Evolutionary conservation across 2,113 vertebrate genomes (phyloP), one percentile per base, ranked within the genome.

Genomic region (Chaenocephalus aceratus): DNA sequence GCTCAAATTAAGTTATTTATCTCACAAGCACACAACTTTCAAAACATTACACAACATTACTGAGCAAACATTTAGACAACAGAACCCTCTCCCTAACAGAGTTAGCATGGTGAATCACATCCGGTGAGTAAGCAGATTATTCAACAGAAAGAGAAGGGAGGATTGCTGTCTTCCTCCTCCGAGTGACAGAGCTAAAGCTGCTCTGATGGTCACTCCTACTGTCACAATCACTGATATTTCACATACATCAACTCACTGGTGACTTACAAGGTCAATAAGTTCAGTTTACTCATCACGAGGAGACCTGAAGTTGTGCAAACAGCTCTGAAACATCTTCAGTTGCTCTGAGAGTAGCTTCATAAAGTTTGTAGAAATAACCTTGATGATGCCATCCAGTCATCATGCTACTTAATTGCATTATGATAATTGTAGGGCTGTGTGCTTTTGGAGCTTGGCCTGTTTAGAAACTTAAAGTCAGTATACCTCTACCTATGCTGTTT

Each of bases 111-210:
- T 94, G 91, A 94, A 90, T 93, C 93, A 93, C 89, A 90, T 94
- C 94, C 92, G 88, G 91, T 93, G 91, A 93, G 87, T 93, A 89
- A 92, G 83, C 83, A 80, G 86, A 90, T 90, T 94, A 90, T 91
- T 92, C 85, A 90, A 83, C 77, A 45, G 15, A 61, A 18, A 70
- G 13, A 41, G 78, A 81, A 60, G 70, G 48, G 61, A 88, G 57
- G 72, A 72, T 64, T 46, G 71, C 62, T 67, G 70, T 67, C 53
- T 86, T 60, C 72, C 65, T 75, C 13, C 34, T 74, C 82, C 61
- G 49, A 59, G 84, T 72, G 54, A 80, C 77, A 58, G 53, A 85
- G 59, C 46, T 41, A 66, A 82, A 76, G 63, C 57, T 85, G 77
- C 67, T 76, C 75, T 69, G 18, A 80, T 77, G 59, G 86, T 80